phyloP scores from a whole-genome alignment of 1,140 invertebrate species.

The Drosophila quadrilineata region DNA sequence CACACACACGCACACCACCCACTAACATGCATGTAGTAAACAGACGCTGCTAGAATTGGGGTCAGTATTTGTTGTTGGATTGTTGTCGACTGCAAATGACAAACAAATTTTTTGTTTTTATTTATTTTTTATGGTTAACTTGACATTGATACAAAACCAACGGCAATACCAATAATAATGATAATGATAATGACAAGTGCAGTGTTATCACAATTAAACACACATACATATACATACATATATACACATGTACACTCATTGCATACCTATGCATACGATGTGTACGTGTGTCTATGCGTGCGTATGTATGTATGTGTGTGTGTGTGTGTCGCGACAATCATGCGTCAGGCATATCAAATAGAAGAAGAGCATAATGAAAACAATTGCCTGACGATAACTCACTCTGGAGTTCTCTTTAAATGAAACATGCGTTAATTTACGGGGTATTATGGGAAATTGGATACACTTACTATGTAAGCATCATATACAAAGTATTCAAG shows the following conservation, averaged over 20 bases:
- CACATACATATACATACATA: neutral
- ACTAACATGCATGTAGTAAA: neutral
- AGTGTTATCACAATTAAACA: conserved; percentile 56
- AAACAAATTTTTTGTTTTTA: too few species aligned
- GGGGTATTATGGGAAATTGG: too few species aligned
- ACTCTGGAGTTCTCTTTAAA: too few species aligned
- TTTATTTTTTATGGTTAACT: conserved; percentile 59
- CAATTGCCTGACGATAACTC: conserved; percentile 39
- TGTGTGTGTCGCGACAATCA: conserved; percentile 12
- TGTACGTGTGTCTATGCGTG: neutral
- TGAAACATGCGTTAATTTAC: too few species aligned
- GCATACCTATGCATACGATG: too few species aligned
- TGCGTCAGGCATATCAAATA: conserved; percentile 71
- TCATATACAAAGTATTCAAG: too few species aligned
- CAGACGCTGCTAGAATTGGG: conserved; percentile 36
- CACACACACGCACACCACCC: conserved; percentile 1
- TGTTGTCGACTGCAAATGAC: conserved; percentile 41
- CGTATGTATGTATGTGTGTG: neutral
- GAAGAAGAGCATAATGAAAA: conserved; percentile 45
- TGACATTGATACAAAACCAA: conserved; percentile 63
- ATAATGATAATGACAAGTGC: conserved; percentile 17
- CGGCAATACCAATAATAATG: neutral
- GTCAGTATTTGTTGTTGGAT: conserved; percentile 47
- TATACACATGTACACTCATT: neutral
- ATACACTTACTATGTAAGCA: too few species aligned